phyloP scores from a whole-genome alignment of 2,797 vertebrate genomes.

The Anas bernieri region DNA sequence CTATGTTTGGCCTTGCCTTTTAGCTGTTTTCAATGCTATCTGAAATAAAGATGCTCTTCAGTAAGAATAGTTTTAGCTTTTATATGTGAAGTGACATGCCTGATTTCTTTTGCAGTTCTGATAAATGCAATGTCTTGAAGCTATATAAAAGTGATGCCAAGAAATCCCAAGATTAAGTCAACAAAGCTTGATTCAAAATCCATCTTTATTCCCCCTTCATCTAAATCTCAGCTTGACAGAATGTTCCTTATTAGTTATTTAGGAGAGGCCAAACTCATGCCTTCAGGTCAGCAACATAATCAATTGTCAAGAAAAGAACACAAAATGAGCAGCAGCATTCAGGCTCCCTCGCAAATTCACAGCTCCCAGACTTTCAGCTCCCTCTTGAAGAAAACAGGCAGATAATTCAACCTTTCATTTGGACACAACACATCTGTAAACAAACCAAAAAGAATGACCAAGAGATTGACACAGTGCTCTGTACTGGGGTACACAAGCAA shows the following conservation, averaged over 20 bases:
- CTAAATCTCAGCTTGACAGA: constrained; percentile 62
- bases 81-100: constrained; percentile 25
- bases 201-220: constrained; percentile 52
- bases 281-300: constrained; percentile 56
- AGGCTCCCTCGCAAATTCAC: constrained; percentile 9
- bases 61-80: constrained; percentile 8
- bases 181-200: constrained; percentile 60
- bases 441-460: neutral
- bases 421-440: neutral
- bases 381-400: neutral
- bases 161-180: constrained; percentile 55
- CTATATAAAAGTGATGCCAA: constrained; percentile 37
- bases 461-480: neutral
- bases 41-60: constrained; percentile 43
- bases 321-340: constrained; percentile 12
- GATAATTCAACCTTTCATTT: neutral
- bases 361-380: neutral
- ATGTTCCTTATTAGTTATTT: constrained; percentile 59
- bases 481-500: neutral
- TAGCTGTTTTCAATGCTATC: constrained; percentile 12
- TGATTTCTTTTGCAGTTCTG: constrained; percentile 12
- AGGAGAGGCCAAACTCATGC: constrained; percentile 42
- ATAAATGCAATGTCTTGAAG: constrained; percentile 52
- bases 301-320: constrained; percentile 35
- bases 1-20: constrained; percentile 4